Conservation (phyloP, 2,113 vertebrate species). For the Rostratula benghalensis region DNA sequence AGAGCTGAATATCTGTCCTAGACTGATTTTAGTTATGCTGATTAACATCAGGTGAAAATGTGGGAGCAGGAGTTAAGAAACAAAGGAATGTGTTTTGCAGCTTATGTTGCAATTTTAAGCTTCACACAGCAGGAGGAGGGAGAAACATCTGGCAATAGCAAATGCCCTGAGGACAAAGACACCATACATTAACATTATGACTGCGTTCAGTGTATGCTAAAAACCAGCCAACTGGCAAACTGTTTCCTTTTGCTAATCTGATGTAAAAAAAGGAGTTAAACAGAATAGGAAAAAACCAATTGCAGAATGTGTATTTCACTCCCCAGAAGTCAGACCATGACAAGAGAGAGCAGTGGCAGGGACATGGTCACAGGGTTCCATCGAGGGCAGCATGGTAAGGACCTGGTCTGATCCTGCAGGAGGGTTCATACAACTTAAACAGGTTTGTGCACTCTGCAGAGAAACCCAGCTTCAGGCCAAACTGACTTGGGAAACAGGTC, state of each 20-base stretch:
- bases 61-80: slow-evolving; percentile 34
- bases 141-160: slow-evolving; percentile 45
- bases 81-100: slow-evolving; percentile 47
- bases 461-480: not conserved
- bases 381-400: fast-evolving
- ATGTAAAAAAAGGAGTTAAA: not conserved
- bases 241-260: slow-evolving; percentile 1
- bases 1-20: slow-evolving; percentile 1
- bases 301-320: not conserved
- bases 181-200: slow-evolving; percentile 20
- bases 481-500: slow-evolving; percentile 1
- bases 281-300: not conserved
- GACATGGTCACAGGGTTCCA: fast-evolving
- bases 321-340: fast-evolving
- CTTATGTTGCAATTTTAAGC: slow-evolving; percentile 48
- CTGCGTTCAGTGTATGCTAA: not conserved
- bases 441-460: not conserved
- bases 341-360: fast-evolving
- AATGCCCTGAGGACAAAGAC: slow-evolving; percentile 21
- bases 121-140: slow-evolving; percentile 2
- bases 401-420: fast-evolving
- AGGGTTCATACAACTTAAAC: not conserved
- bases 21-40: slow-evolving; percentile 23
- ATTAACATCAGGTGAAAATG: slow-evolving; percentile 32
- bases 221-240: not conserved